Conservation (phyloP, 2,888 invertebrate species). For the Caenorhabditis uteleia region DNA sequence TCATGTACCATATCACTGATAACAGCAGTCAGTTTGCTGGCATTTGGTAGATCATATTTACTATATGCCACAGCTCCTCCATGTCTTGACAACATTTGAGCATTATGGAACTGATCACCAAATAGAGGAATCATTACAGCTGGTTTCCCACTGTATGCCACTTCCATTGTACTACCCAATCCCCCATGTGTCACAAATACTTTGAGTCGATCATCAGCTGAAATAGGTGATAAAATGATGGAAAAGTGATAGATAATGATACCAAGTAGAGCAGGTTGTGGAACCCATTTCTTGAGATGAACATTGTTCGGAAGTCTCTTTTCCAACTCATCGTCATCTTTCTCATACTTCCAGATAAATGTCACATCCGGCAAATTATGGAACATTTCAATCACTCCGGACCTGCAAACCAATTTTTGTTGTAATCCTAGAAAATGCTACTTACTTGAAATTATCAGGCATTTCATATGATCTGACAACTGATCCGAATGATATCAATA, state of each 20-base stretch:
- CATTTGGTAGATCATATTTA: slow-evolving; percentile 12
- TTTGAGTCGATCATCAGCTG: slow-evolving; percentile 7
- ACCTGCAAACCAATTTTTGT: too few species aligned
- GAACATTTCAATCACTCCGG: slow-evolving; percentile 9
- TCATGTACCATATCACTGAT: slow-evolving; percentile 3
- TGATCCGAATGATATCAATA: slow-evolving; percentile 27
- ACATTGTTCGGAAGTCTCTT: slow-evolving; percentile 15
- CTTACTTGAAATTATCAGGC: slow-evolving; percentile 29
- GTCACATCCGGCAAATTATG: slow-evolving; percentile 15
- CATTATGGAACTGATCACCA: slow-evolving; percentile 24
- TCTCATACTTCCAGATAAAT: slow-evolving; percentile 41
- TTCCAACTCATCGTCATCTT: slow-evolving; percentile 14
- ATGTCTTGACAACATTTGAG: slow-evolving; percentile 28
- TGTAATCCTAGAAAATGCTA: too few species aligned
- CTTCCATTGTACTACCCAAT: slow-evolving; percentile 21
- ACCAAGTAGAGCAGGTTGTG: slow-evolving; percentile 18
- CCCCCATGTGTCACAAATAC: slow-evolving; percentile 32
- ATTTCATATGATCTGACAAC: slow-evolving; percentile 23
- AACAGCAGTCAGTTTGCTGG: neutral
- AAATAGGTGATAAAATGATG: too few species aligned
- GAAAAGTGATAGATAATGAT: too few species aligned
- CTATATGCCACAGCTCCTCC: slow-evolving; percentile 15
- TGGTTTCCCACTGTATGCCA: slow-evolving; percentile 28
- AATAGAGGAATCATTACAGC: slow-evolving; percentile 19
- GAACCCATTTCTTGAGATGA: slow-evolving; percentile 25